phyloP scores from a whole-genome alignment of 2,888 invertebrate species.

The Hylaea fasciaria region DNA sequence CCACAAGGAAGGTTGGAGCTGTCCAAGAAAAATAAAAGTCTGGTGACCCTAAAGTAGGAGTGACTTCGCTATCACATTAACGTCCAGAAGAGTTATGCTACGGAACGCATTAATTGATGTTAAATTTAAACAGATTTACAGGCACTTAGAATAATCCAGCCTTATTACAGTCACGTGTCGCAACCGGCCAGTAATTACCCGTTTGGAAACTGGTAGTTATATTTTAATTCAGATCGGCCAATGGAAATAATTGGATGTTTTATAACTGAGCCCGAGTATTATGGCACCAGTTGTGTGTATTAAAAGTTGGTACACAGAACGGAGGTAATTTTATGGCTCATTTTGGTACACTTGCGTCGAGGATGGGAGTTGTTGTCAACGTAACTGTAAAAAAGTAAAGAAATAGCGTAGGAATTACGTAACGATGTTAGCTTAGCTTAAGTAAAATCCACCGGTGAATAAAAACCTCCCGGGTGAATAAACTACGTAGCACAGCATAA shows the following conservation, averaged over 20 bases:
- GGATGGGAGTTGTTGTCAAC: too few species aligned
- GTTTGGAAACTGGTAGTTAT: constrained; percentile 36
- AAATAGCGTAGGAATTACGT: too few species aligned
- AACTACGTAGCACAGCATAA: too few species aligned
- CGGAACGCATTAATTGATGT: constrained; percentile 67
- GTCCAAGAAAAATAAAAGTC: constrained; percentile 6
- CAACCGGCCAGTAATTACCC: constrained; percentile 40
- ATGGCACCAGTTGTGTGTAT: constrained; percentile 13
- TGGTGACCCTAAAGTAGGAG: constrained; percentile 48
- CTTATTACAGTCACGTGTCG: constrained; percentile 40
- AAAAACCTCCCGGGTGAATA: too few species aligned
- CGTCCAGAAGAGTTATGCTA: constrained; percentile 57
- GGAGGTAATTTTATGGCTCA: constrained; percentile 1
- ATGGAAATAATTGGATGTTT: constrained; percentile 39
- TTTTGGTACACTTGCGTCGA: too few species aligned
- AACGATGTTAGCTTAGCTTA: too few species aligned
- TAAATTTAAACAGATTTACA: constrained; percentile 64
- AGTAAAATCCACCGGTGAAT: too few species aligned
- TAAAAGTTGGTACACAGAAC: constrained; percentile 22
- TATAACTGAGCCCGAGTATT: constrained; percentile 21
- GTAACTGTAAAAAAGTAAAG: too few species aligned
- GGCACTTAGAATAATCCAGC: constrained; percentile 51
- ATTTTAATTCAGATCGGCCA: constrained; percentile 35
- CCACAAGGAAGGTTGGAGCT: not conserved
- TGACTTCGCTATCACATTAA: constrained; percentile 70